phyloP scores from a whole-genome alignment of 2,888 invertebrate species.

The Helicoverpa assulta region DNA sequence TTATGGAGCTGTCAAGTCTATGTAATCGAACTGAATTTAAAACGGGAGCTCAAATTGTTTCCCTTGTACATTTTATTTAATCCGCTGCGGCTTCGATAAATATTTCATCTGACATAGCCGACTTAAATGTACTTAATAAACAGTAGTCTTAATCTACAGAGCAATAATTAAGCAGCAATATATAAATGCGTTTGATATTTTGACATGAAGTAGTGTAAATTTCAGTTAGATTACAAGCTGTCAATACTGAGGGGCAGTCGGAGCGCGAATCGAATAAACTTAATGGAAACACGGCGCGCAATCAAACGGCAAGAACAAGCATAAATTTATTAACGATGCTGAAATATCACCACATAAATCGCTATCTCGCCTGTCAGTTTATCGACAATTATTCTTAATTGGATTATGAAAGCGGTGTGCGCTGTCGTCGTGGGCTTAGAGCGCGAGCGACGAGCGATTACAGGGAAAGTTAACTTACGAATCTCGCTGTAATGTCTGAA shows the following conservation, averaged over 20 bases:
- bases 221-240: slow-evolving; percentile 79
- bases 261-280: slow-evolving; percentile 82
- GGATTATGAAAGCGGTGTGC: slow-evolving; percentile 88
- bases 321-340: slow-evolving; percentile 90
- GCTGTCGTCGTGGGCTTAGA: slow-evolving; percentile 67
- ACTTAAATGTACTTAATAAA: slow-evolving; percentile 22
- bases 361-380: slow-evolving; percentile 88
- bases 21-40: slow-evolving; percentile 56
- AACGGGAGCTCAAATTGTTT: slow-evolving; percentile 20
- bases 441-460: slow-evolving; percentile 62
- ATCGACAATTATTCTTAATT: slow-evolving; percentile 90
- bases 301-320: slow-evolving; percentile 89
- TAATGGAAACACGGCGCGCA: slow-evolving; percentile 85
- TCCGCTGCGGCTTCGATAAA: slow-evolving; percentile 16
- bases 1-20: slow-evolving; percentile 63
- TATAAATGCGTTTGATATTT: slow-evolving; percentile 61
- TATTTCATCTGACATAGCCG: slow-evolving; percentile 23
- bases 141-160: slow-evolving; percentile 38
- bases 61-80: slow-evolving; percentile 3
- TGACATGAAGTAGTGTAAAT: slow-evolving; percentile 72
- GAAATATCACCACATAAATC: slow-evolving; percentile 90
- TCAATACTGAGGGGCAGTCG: slow-evolving; percentile 77
- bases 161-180: slow-evolving; percentile 57
- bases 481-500: neutral
- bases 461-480: neutral